These are phyloP conservation scores for Lumbricus terrestris DNA, from an alignment of 2,888 invertebrate species.

Conservation along the genomic window DNA sequence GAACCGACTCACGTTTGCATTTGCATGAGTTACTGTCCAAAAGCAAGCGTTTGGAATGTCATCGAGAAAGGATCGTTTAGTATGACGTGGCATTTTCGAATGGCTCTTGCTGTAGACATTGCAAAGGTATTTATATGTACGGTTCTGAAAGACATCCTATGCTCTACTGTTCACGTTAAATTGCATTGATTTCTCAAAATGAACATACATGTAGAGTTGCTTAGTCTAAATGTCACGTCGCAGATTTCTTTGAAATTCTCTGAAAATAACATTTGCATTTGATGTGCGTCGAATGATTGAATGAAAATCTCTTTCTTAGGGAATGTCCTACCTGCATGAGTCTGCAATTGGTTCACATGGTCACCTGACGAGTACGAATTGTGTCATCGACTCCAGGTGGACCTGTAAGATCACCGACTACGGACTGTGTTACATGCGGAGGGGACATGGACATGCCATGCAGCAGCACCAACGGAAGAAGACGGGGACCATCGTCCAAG, in stretches of 20 bases:
- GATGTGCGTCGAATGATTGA: too few species aligned
- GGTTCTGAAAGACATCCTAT: too few species aligned
- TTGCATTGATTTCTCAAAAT: too few species aligned
- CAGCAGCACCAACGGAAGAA: too few species aligned
- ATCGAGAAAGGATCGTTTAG: conserved; percentile 5
- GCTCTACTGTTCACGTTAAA: too few species aligned
- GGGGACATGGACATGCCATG: too few species aligned
- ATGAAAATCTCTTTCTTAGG: not conserved
- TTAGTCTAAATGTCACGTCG: too few species aligned
- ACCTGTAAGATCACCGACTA: conserved; percentile 7
- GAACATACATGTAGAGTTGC: too few species aligned
- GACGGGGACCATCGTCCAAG: too few species aligned
- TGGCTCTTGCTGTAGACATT: conserved; percentile 12
- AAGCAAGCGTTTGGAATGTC: conserved; percentile 5
- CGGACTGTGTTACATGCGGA: not conserved
- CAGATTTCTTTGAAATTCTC: too few species aligned
- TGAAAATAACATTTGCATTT: too few species aligned
- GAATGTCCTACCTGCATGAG: not conserved
- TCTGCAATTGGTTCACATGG: not conserved
- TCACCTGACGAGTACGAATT: conserved; percentile 5
- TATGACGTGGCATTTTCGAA: conserved; percentile 14
- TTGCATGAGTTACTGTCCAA: conserved; percentile 4
- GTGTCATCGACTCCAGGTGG: not conserved
- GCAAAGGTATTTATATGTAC: not conserved
- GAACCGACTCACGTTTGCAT: not conserved